A percentile compares a stretch with the other conserved stretches of the same genome.
These are phyloP conservation scores for Hydropsyche betteni DNA, from an alignment of 2,888 invertebrate species.

Conservation along the genomic window DNA sequence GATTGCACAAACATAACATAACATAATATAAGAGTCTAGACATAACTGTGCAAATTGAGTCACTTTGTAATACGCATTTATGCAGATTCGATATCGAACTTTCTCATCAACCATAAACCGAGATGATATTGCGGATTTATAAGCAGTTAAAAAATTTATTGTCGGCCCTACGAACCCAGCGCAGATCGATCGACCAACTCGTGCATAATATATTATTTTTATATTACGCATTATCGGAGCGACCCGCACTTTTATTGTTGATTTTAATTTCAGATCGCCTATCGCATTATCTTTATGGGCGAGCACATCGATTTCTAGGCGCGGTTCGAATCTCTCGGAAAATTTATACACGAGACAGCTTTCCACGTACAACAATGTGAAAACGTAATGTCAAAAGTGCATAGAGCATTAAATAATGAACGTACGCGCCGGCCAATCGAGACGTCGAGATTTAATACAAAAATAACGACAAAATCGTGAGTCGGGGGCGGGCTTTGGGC, in stretches of 20 bases:
- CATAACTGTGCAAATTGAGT: no score
- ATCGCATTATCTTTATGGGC: constrained; percentile 26
- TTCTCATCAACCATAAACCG: no score
- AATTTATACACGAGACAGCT: background rate
- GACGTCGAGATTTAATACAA: constrained; percentile 40
- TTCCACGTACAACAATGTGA: background rate
- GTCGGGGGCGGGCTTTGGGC: constrained; percentile 43
- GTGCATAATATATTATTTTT: constrained; percentile 2
- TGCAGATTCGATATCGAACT: no score
- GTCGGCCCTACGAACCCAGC: no score
- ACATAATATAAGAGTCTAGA: no score
- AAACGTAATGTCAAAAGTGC: constrained; percentile 35
- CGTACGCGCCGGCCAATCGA: constrained; percentile 41
- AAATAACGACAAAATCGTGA: constrained; percentile 48
- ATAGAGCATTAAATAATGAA: constrained; percentile 49
- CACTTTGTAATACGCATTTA: no score
- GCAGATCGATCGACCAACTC: no score
- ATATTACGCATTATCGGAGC: background rate
- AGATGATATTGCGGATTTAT: no score
- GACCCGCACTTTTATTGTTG: constrained; percentile 29
- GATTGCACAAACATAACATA: no score
- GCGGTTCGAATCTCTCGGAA: constrained; percentile 6
- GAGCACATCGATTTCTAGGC: background rate
- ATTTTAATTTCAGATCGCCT: constrained; percentile 26
- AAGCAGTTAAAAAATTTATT: no score